Base-by-base conservation (phyloP, 1,140 invertebrate species). In the Hyphantria cunea region DNA sequence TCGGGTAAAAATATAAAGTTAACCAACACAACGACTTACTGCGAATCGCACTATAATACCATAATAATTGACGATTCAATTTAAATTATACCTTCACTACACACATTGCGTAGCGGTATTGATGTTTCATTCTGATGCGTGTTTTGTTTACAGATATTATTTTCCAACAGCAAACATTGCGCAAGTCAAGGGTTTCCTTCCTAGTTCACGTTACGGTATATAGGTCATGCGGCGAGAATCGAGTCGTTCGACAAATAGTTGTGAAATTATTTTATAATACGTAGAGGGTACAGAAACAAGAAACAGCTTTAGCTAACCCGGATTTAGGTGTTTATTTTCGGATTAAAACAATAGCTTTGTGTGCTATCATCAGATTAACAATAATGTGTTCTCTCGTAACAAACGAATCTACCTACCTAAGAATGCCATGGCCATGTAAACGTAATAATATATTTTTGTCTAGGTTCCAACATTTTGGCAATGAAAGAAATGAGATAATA, bases 391-490 rank as follows among this genome's bases (percentile, higher is more conserved):
- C n/a, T 52, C 37, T 62, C 13, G 42, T 47, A 58, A 42, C 67
- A 13, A 44, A 41, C 37, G 48, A 25, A 55, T n/a, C n/a, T n/a
- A 64, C 15, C 73, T 69, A 73, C 69, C 72, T 76, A 71, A 79
- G 76, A 85, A 80, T 74, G 74, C 75, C 82, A 82, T 72, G 85
- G 82, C 74, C 80, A 76, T 74, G 82, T 80, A 78, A 78, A 84
- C 71, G 33, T 34, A 34, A 34, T 34, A 34, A 81, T 73, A 74
- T 82, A 80, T 80, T 82, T 82, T 79, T 65, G 78, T n/a, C 74
- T 63, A 63, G 59, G 74, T 84, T 76, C 68, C 58, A 72, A 75
- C 70, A 73, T 74, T 79, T 79, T 80, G 80, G 76, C 80, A 80
- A 77, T 77, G 76, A 68, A 75, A 70, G 64, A 60, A 65, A 62